Base-by-base conservation (phyloP, 2,797 vertebrate species). In the Microctenopoma steveboyesi region DNA sequence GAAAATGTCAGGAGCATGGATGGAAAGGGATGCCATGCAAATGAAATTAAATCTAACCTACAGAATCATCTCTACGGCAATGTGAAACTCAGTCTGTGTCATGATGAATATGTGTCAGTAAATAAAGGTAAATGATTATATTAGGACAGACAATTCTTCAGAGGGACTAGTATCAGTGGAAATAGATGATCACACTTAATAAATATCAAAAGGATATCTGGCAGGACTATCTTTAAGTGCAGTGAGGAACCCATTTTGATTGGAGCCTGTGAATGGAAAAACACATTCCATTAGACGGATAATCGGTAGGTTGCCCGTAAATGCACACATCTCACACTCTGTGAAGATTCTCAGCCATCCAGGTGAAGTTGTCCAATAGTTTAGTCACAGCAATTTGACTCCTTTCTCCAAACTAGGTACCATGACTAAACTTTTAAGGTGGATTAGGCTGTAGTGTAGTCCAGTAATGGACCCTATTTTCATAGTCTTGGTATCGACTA, bases 141-240 rank as follows among this genome's bases (percentile, higher is more conserved):
- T 43, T 45, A 28, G 28, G 27, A 16, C 11, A 43, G 9, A 43
- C 10, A 33, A 7, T 37, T 9, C 15, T 25, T 13, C 48, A 46
- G 6, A 56, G 18, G 15, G 5, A 51, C 3, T 28, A 15, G 42
- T 37, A 33, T 7, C 14, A 50, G n/a, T 14, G 67, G 35, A 42
- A 67, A 49, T 30, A 15, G 27, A 48, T 15, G 59, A 16, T 51
- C 39, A 54, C 14, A 57, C 4, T 22, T 30, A 4, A 13, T 46
- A 47, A 33, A 59, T 11, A 14, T 2, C 52, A 50, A 53, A 64
- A 99, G 96, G 98, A 99, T 99, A 99, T 99, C 97, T 98, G 74
- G 96, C 97, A 74, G 98, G 98, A 83, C 96, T 98, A 69, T 98
- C 95, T 92, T 98, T 98, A 62, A 99, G 95, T 51, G 97, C 96